A percentile compares a stretch with the other conserved stretches of the same genome.
Conservation (phyloP, 2,888 invertebrate genomes). For the Operophtera brumata region DNA sequence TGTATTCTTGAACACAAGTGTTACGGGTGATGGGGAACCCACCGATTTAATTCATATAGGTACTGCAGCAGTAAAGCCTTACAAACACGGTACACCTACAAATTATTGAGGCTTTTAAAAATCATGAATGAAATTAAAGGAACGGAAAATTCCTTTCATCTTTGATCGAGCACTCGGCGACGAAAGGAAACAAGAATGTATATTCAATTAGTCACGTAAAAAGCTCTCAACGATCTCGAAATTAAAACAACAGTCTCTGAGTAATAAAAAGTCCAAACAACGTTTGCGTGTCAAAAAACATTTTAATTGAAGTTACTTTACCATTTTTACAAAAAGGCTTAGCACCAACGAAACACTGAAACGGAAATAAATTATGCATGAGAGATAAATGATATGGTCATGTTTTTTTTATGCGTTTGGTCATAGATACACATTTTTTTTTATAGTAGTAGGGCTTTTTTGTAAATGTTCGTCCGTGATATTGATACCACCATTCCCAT, state of each 20-base stretch:
- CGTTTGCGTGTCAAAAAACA: slow-evolving; percentile 28
- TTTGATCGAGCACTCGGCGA: slow-evolving; percentile 47
- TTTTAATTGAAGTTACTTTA: slow-evolving; percentile 38
- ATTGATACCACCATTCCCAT: no score
- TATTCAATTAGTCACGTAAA: slow-evolving; percentile 53
- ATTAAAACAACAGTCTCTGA: slow-evolving; percentile 38
- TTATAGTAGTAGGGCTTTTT: no score
- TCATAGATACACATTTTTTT: no score
- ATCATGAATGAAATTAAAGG: background rate
- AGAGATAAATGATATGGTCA: slow-evolving; percentile 34
- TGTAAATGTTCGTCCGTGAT: no score
- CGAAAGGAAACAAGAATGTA: slow-evolving; percentile 39
- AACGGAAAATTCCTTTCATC: slow-evolving; percentile 35
- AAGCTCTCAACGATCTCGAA: slow-evolving; percentile 36
- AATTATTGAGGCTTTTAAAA: no score
- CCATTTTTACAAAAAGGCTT: slow-evolving; percentile 31
- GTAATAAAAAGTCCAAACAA: slow-evolving; percentile 23
- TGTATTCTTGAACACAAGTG: no score
- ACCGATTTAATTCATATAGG: no score
- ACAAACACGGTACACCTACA: no score
- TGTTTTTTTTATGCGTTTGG: slow-evolving; percentile 30
- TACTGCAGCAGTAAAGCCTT: no score
- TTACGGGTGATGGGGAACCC: no score
- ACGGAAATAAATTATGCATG: slow-evolving; percentile 36
- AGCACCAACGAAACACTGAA: slow-evolving; percentile 32